Base-by-base conservation (phyloP, 2,888 invertebrate genomes). In the Phortica magna region DNA sequence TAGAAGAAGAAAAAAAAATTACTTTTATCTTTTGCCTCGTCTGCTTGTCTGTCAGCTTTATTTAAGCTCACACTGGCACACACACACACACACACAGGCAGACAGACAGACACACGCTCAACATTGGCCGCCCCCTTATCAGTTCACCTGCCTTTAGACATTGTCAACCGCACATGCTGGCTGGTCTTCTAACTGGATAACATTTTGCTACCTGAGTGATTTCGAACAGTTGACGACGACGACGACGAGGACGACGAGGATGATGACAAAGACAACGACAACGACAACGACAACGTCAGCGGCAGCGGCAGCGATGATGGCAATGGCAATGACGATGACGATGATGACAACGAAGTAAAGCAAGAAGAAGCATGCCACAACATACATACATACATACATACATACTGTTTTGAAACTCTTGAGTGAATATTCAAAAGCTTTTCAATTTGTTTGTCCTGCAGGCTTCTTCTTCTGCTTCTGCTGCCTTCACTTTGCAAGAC, bases 201-300 rank as follows among this genome's bases (percentile, higher is more conserved):
- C 87, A 83, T 86, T 83, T 88, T 88, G 84, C 85, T 87, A 85
- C 86, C 91, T 89, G 90, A 90, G 87, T 87, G 90, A 89, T 90
- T 90, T 86, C 84, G 83, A 89, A 83, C 87, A 90, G 89, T 83
- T 82, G 80, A 81, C 17, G 9, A 48, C 14, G 48, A 48, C 14
- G 48, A 48, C 7, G 48, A 9, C 43, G 43, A 6, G 10, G 43
- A 43, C 10, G 43, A 10, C 43, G 43, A n/a, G 2, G 31, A 31
- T 31, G 31, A 31, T 31, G 31, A 31, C 31, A 31, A 4, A 31
- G 80, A 81, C 17, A 12, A 48, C 14, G 48, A 48, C 2, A 14
- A 48, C 48, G 48, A 4, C 31, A 31, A 4, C 31, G 80, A 80
- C 17, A 12, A 6, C 2, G 48, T n/a, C 2, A 14, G 7, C 48